These are phyloP conservation scores for Caligus rogercresseyi DNA, from an alignment of 1,140 invertebrate genomes.

Conservation along the genomic window DNA sequence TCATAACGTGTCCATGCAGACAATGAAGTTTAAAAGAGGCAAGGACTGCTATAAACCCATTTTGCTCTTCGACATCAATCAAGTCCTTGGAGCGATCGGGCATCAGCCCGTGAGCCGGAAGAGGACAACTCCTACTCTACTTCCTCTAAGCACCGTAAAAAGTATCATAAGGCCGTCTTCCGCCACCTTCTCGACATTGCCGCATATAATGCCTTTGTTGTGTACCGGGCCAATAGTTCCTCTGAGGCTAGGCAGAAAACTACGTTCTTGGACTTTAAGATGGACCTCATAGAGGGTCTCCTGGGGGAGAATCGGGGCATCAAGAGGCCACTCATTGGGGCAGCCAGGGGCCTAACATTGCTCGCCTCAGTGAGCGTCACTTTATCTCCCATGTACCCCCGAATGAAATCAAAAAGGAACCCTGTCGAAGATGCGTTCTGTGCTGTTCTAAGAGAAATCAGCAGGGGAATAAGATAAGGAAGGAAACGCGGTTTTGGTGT, in stretches of 20 bases:
- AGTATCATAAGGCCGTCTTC: neutral
- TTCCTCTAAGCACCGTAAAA: neutral
- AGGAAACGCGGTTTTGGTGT: neutral
- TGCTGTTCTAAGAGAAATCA: neutral
- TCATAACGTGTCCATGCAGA: neutral
- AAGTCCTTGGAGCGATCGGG: neutral
- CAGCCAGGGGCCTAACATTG: neutral
- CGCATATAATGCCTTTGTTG: neutral
- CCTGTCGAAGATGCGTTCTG: neutral
- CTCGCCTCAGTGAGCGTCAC: neutral
- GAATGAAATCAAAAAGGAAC: neutral
- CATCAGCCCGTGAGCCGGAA: neutral
- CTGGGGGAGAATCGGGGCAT: neutral
- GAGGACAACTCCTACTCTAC: too few relatives aligned
- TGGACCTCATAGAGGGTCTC: neutral
- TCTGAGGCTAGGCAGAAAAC: neutral
- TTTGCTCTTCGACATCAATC: neutral
- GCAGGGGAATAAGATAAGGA: neutral
- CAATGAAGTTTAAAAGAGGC: neutral
- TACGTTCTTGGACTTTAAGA: neutral
- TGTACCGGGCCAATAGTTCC: neutral
- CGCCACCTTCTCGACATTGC: neutral
- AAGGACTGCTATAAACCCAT: neutral
- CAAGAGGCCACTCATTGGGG: neutral
- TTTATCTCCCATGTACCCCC: neutral